Base-by-base conservation (phyloP, 1,140 invertebrate genomes). In the Drosophila athabasca region DNA sequence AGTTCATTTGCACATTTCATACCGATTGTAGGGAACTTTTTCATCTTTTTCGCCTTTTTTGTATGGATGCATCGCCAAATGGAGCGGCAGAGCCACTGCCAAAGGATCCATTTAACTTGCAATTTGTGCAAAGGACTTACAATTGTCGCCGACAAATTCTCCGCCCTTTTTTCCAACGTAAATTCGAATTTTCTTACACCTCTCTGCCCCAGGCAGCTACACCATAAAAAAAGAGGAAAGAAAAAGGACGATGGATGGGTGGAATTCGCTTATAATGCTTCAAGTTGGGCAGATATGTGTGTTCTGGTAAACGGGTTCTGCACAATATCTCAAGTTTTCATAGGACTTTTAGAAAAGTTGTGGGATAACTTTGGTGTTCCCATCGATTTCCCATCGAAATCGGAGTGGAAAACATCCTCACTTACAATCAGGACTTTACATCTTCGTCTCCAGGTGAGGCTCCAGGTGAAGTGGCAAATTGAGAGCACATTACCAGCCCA, bases 101-200 rank as follows among this genome's bases (percentile, higher is more conserved):
- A 52, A 43, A 51, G 69, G 71, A 73, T 74, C 69, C 71, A 74
- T 74, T 74, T 74, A 74, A 74, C 69, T 73, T 74, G 59, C 69
- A 74, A 74, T 74, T 74, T 74, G 45, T 62, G 69, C 71, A 73
- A 74, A 74, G 69, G 71, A 74, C 71, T 74, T 74, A 74, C 71
- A 74, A 73, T 73, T 74, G 71, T 74, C 71, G 59, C 59, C 49
- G 70, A 55, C 71, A 73, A 73, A 64, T 73, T 58, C 51, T 41
- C 41, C 59, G 13, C 19, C 17, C 17, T 60, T 52, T 48, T 45
- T 53, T 44, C 43, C 50, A 62, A 62, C 39, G 17, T 55, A 45
- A 72, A 72, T 62, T 73, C 58, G 58, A 51, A 62, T 57, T 73
- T 55, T 73, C 62, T 59, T 46, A 64, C 68, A 73, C 72, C 54